These are phyloP conservation scores for Andrena fulva DNA, from an alignment of 2,888 invertebrate species.

Conservation along the genomic window DNA sequence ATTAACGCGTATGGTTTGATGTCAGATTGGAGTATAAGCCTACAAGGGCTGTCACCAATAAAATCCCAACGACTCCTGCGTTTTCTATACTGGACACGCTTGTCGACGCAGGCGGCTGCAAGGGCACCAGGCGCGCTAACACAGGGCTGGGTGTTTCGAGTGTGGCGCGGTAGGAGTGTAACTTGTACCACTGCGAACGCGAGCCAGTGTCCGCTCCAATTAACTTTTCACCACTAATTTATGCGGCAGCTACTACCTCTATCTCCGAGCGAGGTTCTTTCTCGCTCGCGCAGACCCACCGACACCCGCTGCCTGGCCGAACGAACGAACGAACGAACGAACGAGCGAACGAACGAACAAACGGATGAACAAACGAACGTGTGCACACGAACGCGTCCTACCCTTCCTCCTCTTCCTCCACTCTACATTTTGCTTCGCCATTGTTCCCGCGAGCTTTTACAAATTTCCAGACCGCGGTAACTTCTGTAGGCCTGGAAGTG, in stretches of 20 bases:
- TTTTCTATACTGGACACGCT: not conserved
- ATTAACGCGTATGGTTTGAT: too few relatives aligned
- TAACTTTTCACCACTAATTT: slow-evolving; percentile 84
- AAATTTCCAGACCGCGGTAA: slow-evolving; percentile 61
- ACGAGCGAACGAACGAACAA: slow-evolving; percentile 32
- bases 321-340: slow-evolving; percentile 48
- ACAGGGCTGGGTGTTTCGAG: slow-evolving; percentile 37
- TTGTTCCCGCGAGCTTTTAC: slow-evolving; percentile 43
- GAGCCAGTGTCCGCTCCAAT: slow-evolving; percentile 83
- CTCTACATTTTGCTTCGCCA: not conserved
- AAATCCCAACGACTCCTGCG: not conserved
- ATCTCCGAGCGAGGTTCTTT: slow-evolving; percentile 32
- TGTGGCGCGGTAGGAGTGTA: slow-evolving; percentile 72
- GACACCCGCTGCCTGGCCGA: slow-evolving; percentile 29
- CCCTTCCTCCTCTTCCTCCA: too few relatives aligned
- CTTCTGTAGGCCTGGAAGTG: slow-evolving; percentile 42
- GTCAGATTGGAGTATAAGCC: too few relatives aligned
- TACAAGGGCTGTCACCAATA: too few relatives aligned
- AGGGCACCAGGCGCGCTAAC: not conserved
- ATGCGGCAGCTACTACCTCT: slow-evolving; percentile 75
- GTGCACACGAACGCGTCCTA: slow-evolving; percentile 40
- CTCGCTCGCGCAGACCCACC: slow-evolving; percentile 46
- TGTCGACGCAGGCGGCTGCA: slow-evolving; percentile 2
- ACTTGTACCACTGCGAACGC: slow-evolving; percentile 82
- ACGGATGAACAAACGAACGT: slow-evolving; percentile 41